These are phyloP conservation scores for Alectura lathami DNA, from an alignment of 2,113 vertebrate species.

Conservation along the genomic window DNA sequence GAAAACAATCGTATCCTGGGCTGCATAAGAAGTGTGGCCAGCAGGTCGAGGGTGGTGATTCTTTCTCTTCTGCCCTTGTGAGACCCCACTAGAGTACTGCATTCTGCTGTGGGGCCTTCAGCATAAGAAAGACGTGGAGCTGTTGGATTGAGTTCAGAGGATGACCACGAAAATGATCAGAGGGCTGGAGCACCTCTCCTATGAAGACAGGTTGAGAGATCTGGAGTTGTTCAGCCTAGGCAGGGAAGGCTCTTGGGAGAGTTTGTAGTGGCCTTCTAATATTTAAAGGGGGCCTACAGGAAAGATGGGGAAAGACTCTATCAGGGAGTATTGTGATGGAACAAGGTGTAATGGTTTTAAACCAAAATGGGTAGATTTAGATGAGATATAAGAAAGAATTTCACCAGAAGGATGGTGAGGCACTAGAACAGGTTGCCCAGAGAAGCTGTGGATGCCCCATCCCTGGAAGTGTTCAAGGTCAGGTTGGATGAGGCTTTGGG, in stretches of 20 bases:
- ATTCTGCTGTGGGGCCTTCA: not conserved
- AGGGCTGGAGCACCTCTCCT: not conserved
- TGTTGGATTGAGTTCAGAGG: not conserved
- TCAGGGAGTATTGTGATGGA: not conserved
- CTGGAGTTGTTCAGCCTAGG: not conserved
- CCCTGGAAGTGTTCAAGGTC: not conserved
- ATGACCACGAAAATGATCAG: not conserved
- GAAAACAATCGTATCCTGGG: not conserved
- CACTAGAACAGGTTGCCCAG: not conserved
- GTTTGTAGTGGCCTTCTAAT: not conserved
- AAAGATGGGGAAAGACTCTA: not conserved
- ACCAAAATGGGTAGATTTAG: not conserved
- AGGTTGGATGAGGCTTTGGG: not conserved
- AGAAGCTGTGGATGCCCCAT: not conserved
- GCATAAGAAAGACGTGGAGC: not conserved
- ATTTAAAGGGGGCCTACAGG: not conserved
- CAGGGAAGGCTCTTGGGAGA: not conserved
- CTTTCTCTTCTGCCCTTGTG: not conserved
- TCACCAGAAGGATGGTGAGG: not conserved
- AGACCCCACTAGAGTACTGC: not conserved
- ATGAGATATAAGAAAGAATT: not conserved
- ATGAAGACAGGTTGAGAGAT: not conserved
- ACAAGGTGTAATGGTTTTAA: not conserved
- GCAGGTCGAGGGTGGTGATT: not conserved
- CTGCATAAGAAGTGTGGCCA: not conserved